Evolutionary conservation across 1,140 invertebrate genomes (phyloP).

Genomic region (Myzus persicae): DNA sequence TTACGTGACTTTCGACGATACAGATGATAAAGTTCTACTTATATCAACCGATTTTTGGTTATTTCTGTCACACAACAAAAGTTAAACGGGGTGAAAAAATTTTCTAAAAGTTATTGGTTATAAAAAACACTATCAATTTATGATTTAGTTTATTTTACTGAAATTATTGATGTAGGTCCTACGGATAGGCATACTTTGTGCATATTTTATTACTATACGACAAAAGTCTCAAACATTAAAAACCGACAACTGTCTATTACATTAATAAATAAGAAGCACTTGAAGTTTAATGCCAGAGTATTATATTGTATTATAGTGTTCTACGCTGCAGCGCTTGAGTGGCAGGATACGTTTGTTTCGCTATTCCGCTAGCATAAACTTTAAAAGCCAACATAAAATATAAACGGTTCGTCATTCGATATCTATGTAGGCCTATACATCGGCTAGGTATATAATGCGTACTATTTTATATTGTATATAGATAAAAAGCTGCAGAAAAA

Average conservation of each 20-base stretch:
- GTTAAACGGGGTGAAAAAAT: too few species aligned
- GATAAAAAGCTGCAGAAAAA: too few species aligned
- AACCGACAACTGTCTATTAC: neutral
- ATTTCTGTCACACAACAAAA: too few species aligned
- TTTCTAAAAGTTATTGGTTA: too few species aligned
- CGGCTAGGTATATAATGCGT: neutral
- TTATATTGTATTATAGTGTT: neutral
- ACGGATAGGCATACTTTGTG: neutral
- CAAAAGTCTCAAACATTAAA: neutral
- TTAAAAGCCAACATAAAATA: neutral
- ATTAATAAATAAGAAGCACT: neutral
- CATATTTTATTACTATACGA: neutral
- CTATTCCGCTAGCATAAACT: neutral
- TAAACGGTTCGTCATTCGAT: neutral
- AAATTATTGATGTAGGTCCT: too few species aligned
- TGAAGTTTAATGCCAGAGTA: neutral
- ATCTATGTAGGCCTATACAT: neutral
- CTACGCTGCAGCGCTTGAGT: neutral
- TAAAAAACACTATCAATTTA: too few species aligned
- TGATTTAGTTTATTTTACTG: too few species aligned
- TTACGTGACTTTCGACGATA: too few species aligned
- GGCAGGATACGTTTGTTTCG: neutral
- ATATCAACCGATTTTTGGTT: too few species aligned
- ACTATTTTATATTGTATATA: too few species aligned
- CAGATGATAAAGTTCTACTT: too few species aligned